Conservation (phyloP, 2,113 vertebrate genomes). For the Misgurnus mizolepis region DNA sequence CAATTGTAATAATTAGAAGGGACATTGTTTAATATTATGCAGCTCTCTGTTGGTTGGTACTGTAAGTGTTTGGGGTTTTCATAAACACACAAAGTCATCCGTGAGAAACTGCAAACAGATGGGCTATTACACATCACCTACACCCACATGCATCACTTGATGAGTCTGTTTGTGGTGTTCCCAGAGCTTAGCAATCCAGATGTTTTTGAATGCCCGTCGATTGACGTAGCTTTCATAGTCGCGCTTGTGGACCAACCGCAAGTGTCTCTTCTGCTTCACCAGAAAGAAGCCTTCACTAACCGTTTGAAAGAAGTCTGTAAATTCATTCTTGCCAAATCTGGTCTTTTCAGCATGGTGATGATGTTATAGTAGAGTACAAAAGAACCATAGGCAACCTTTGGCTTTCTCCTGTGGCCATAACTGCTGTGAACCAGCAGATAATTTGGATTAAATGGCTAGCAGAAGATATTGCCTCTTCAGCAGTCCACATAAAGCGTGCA, state of each 20-base stretch:
- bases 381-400: not conserved
- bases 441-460: conserved; percentile 6
- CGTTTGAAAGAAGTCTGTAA: too few species aligned
- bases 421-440: not conserved
- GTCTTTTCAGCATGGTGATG: too few species aligned
- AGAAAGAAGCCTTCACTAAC: too few species aligned
- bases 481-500: not conserved
- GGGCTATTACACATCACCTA: not conserved
- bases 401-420: not conserved
- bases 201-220: not conserved
- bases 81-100: conserved; percentile 1
- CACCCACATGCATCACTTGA: not conserved
- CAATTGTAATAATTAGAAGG: not conserved
- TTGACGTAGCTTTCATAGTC: not conserved
- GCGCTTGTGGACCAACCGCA: too few species aligned
- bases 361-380: not conserved
- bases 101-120: conserved; percentile 6
- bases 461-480: not conserved
- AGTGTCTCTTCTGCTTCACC: too few species aligned
- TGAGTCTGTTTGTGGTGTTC: not conserved
- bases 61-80: not conserved
- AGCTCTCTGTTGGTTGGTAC: not conserved
- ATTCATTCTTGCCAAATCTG: too few species aligned
- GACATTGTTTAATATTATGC: conserved; percentile 8
- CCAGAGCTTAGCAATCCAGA: not conserved